Conservation (phyloP, 1,140 invertebrate genomes). For the Eubasilissa regina region DNA sequence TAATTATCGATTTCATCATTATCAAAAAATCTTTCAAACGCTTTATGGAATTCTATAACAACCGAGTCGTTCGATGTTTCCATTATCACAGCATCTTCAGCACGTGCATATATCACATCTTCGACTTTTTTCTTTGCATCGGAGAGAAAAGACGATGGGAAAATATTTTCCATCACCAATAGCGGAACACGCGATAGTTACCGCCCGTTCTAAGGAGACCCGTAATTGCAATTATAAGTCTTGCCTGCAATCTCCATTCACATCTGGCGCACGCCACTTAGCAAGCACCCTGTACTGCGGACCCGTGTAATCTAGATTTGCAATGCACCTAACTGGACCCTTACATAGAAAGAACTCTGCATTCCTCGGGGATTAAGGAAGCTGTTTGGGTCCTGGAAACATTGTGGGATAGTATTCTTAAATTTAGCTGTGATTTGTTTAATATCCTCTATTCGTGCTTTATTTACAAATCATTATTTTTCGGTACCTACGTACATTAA, state of each 20-base stretch:
- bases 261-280: conserved; percentile 44
- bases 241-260: conserved; percentile 24
- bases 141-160: conserved; percentile 28
- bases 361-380: background rate
- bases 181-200: conserved; percentile 22
- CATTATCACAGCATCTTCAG: conserved; percentile 36
- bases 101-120: conserved; percentile 42
- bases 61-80: conserved; percentile 15
- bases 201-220: conserved; percentile 4
- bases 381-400: too few species aligned
- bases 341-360: conserved; percentile 12
- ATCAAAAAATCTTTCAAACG: conserved; percentile 12
- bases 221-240: conserved; percentile 42
- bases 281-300: conserved; percentile 15
- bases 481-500: too few species aligned
- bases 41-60: conserved; percentile 43
- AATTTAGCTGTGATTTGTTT: too few species aligned
- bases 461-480: too few species aligned
- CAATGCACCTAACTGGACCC: conserved; percentile 8
- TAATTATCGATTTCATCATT: background rate
- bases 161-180: conserved; percentile 37
- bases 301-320: conserved; percentile 22
- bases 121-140: conserved; percentile 30
- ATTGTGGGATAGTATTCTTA: too few species aligned
- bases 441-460: too few species aligned